Percentiles rank a stretch among this genome's conserved stretches.
Evolutionary conservation across 2,888 invertebrate species (phyloP).

Genomic region (Corythucha ciliata): DNA sequence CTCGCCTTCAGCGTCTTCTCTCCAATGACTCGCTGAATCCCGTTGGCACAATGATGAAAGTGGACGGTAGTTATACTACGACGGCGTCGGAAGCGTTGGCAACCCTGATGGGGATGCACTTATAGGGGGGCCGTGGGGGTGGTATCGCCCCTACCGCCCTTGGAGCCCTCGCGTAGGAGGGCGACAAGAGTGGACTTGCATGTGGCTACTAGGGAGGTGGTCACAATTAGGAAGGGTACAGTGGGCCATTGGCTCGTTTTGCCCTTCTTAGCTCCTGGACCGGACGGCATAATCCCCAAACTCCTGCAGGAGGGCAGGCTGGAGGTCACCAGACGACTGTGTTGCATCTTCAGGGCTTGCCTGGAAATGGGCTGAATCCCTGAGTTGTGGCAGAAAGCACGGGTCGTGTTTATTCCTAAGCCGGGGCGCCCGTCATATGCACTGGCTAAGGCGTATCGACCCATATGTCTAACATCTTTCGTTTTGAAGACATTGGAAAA

Average conservation of each 20-base stretch:
- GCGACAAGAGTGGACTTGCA: not conserved
- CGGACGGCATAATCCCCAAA: constrained; percentile 10
- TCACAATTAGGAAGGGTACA: too few species aligned
- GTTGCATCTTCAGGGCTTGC: not conserved
- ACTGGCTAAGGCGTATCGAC: constrained; percentile 11
- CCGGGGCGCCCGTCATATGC: not conserved
- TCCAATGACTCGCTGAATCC: not conserved
- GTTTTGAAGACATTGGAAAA: constrained; percentile 14
- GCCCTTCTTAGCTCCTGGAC: not conserved
- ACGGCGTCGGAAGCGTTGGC: not conserved
- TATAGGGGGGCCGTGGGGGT: not conserved
- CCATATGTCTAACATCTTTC: constrained; percentile 17
- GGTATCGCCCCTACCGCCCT: not conserved
- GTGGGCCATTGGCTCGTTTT: constrained; percentile 9
- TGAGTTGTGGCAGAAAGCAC: not conserved
- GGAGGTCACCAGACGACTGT: not conserved
- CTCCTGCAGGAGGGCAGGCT: constrained; percentile 8
- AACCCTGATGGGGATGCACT: not conserved
- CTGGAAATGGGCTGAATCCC: not conserved
- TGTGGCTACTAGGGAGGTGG: too few species aligned
- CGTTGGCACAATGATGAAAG: not conserved
- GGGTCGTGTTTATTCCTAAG: constrained; percentile 7
- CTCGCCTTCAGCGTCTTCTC: constrained; percentile 1
- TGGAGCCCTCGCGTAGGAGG: not conserved
- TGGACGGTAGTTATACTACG: not conserved